Evolutionary conservation across 2,888 invertebrate species (phyloP), one percentile per base, ranked within the genome.

Genomic region (Physocephala rufipes): DNA sequence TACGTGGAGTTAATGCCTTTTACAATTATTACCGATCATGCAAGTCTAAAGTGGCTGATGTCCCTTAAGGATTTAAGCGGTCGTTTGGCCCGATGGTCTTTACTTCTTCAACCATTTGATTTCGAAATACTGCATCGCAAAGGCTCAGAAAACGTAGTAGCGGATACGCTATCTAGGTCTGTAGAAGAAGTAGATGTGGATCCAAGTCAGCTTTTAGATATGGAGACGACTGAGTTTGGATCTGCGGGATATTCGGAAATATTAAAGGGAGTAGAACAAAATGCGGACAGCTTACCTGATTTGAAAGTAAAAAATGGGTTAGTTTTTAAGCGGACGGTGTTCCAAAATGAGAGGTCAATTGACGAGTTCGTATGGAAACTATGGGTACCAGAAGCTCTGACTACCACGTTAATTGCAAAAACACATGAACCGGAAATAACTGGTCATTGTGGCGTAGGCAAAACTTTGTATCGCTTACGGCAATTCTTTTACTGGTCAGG

Each of bases 31-130:
- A 64, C 47, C 1, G 81, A 82, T 73, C 79, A 80, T 45, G 74
- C 76, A 13, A 78, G 78, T 5, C 68, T 81, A 0, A 72, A 76
- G 55, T 81, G 79, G 79, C 73, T 82, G 0, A 72, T 78, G 74
- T 72, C 71, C 7, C 70, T 79, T 58, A 78, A 79, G 55, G 78
- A 79, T 30, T 75, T 79, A 0, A 75, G 74, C 53, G 82, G 78
- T 1, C 59, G 78, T 19, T 55, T 82, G 28, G 79, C 79, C 1
- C 47, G 78, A 5, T 81, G 73, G 74, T 74, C 71, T 1, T 26
- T 68, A 13, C 64, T 68, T 78, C 72, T 73, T 74, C 76, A 72
- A 47, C 67, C 26, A 12, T 61, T 15, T 63, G 71, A 71, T 78
- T 15, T 62, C 68, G 66, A 66, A 0, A 70, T 72, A 19, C 9